phyloP scores from a whole-genome alignment of 2,113 vertebrate species.

The Canis aureus region DNA sequence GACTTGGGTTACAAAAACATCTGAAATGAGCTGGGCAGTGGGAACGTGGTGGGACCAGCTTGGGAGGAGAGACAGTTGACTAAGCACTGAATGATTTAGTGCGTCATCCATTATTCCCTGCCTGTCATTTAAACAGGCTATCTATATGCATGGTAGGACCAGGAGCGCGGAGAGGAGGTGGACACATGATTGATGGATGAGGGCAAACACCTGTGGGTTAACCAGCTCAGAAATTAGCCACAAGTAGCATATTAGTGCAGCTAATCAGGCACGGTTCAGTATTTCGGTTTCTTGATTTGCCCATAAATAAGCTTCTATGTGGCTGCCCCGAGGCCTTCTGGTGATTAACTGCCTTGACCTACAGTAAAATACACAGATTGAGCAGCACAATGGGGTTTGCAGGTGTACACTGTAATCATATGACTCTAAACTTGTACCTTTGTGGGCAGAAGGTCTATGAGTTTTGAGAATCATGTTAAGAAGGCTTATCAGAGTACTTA shows the following conservation, averaged over 20 bases:
- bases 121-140: slow-evolving; percentile 94
- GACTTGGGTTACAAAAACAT: slow-evolving; percentile 93
- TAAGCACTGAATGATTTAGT: slow-evolving; percentile 91
- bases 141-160: slow-evolving; percentile 93
- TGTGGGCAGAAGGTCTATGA: slow-evolving; percentile 43
- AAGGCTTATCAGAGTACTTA: slow-evolving; percentile 78
- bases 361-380: slow-evolving; percentile 90
- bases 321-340: slow-evolving; percentile 91
- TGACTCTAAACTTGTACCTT: slow-evolving; percentile 62
- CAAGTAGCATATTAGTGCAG: slow-evolving; percentile 99
- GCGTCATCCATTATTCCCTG: slow-evolving; percentile 93
- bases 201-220: slow-evolving; percentile 97
- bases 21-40: slow-evolving; percentile 88
- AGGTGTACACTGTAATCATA: slow-evolving; percentile 79
- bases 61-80: slow-evolving; percentile 88
- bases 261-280: slow-evolving; percentile 98
- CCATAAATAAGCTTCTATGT: slow-evolving; percentile 95
- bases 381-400: slow-evolving; percentile 82
- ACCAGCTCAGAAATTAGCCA: slow-evolving; percentile 97
- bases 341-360: slow-evolving; percentile 97
- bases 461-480: slow-evolving; percentile 69
- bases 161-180: slow-evolving; percentile 83
- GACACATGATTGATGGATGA: slow-evolving; percentile 92
- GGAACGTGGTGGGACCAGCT: slow-evolving; percentile 86
- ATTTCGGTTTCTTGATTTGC: slow-evolving; percentile 95